Conservation (phyloP, 1,140 invertebrate genomes). For the Neodiprion lecontei region DNA sequence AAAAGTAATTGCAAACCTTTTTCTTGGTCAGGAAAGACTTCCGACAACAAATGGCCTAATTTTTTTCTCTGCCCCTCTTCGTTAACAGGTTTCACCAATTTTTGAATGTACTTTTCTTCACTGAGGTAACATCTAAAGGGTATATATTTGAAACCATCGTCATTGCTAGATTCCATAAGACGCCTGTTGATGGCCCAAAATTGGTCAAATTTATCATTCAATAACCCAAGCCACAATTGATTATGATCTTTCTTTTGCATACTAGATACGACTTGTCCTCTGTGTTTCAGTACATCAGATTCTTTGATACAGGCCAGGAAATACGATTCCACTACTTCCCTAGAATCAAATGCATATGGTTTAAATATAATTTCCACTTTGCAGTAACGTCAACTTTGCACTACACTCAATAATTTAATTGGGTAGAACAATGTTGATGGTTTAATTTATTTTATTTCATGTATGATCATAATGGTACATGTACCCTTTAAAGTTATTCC, state of each 20-base stretch:
- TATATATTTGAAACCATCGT: slow-evolving; percentile 90
- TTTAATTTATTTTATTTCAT: neutral
- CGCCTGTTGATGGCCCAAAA: slow-evolving; percentile 97
- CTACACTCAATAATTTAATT: neutral
- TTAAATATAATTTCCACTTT: slow-evolving; percentile 16
- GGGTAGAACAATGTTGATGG: neutral
- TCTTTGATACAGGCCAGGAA: slow-evolving; percentile 97
- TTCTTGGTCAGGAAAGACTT: slow-evolving; percentile 71
- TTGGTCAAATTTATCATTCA: slow-evolving; percentile 98
- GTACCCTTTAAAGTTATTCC: neutral
- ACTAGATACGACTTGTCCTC: slow-evolving; percentile 86
- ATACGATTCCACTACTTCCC: slow-evolving; percentile 90
- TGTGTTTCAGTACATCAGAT: slow-evolving; percentile 96
- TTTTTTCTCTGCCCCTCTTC: slow-evolving; percentile 79
- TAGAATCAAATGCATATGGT: slow-evolving; percentile 56
- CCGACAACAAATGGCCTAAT: slow-evolving; percentile 73
- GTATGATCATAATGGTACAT: neutral
- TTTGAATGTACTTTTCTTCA: slow-evolving; percentile 77
- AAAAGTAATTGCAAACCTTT: slow-evolving; percentile 49
- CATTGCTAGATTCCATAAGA: slow-evolving; percentile 85
- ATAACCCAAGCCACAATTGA: slow-evolving; percentile 92
- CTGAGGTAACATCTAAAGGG: slow-evolving; percentile 89
- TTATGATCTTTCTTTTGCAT: slow-evolving; percentile 99
- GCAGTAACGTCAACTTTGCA: neutral
- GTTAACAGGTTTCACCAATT: slow-evolving; percentile 77